Evolutionary conservation across 2,888 invertebrate genomes (phyloP), one percentile per base, ranked within the genome.

Genomic region (Campopleginae sp.): DNA sequence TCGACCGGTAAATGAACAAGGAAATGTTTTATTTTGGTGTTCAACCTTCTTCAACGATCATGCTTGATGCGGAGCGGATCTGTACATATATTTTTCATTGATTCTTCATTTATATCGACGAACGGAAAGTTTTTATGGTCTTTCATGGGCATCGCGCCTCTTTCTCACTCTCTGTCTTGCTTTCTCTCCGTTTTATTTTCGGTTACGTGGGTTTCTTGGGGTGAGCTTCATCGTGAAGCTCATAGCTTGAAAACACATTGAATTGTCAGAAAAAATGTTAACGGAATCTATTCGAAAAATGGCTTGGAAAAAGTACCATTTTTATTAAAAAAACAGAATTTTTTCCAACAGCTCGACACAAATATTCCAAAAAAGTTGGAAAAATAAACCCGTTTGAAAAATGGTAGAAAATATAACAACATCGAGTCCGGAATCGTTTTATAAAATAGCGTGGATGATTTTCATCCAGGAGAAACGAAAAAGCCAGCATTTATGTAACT

Each of bases 21-120:
- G 75, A 82, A 74, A 79, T 79, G 27, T 79, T 85, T 84, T 75
- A 23, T 51, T 44, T 80, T 27, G 51, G 10, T 44, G 31, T 74
- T 80, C 14, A 38, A 19, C 7, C 14, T 38, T 31, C 70, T 44
- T 58, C 12, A 33, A 27, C n/a, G 12, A 71, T 63, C 70, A 70
- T 48, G 19, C 42, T 23, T 33, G 54, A 51, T 42, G 12, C 68
- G 23, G 42, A 48, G 61, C 38, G 14, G 27, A 19, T 8, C 14
- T 44, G 12, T 65, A 3, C n/a, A 54, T 17, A 48, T 71, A 31
- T 63, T 38, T 71, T 44, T 44, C 12, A 0, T 46, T 4, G 23
- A 38, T 65, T 63, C 23, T 33, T 66, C 23, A 75, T 46, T 23
- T 38, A 70, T 42, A 19, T 70, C 44, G 38, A 44, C 14, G 46